A percentile compares a stretch with the other conserved stretches of the same genome.
These are phyloP conservation scores for Sporophila hypoxantha DNA, from an alignment of 2,113 vertebrate species.

Conservation along the genomic window DNA sequence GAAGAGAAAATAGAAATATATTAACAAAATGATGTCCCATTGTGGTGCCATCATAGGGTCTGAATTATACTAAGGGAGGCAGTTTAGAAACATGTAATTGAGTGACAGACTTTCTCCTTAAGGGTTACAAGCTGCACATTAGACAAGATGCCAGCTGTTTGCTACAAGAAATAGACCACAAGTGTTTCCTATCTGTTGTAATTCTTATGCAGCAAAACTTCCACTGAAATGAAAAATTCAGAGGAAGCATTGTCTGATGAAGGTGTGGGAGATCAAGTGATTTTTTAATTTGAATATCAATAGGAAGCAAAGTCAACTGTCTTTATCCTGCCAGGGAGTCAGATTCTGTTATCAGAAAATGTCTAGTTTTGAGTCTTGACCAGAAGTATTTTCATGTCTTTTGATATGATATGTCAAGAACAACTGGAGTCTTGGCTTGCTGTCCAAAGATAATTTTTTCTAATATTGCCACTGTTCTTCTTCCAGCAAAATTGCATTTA, in stretches of 20 bases:
- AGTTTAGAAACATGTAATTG: background rate
- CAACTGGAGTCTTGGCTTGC: background rate
- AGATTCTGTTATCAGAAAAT: background rate
- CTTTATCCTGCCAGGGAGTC: background rate
- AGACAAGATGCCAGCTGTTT: background rate
- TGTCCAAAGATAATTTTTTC: background rate
- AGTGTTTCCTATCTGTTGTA: background rate
- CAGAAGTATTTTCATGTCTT: background rate
- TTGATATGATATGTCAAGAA: background rate
- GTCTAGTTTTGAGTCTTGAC: background rate
- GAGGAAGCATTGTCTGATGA: background rate
- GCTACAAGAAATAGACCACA: background rate
- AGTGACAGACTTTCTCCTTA: background rate
- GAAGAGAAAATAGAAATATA: background rate
- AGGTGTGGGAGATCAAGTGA: background rate
- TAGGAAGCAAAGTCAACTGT: background rate
- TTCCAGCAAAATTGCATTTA: background rate
- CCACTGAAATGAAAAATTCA: background rate
- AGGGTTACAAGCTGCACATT: background rate
- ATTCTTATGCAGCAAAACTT: background rate
- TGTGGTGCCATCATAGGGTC: accelerated
- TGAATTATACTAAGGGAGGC: background rate
- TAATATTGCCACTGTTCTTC: background rate
- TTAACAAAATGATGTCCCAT: background rate
- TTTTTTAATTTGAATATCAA: background rate